Base-by-base conservation (phyloP, 2,888 invertebrate species). In the Pardosa pseudoannulata region DNA sequence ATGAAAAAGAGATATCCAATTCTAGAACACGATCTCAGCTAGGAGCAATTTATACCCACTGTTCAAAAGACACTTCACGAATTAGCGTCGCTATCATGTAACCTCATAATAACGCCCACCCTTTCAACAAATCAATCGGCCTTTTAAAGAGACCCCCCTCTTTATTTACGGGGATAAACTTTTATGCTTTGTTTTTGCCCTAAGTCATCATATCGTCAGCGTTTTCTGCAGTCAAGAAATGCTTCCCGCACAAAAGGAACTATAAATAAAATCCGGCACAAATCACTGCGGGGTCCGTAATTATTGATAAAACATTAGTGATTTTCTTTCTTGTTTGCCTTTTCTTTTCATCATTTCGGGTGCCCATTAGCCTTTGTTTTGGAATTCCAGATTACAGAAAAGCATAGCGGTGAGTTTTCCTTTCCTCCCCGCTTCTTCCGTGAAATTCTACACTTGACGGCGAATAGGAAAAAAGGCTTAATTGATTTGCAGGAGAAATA, bases 251-350 rank as follows among this genome's bases (percentile, higher is more conserved):
- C 19, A 56, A 11, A n/a, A 23, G n/a, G 23, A 23, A 23, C 23
- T 23, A 2, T 1, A 1, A 23, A 56, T 1, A 56, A 23, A 23
- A 23, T n/a, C 1, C 23, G 23, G 3, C 23, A 5, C 5, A 46
- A n/a, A n/a, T n/a, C n/a, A n/a, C n/a, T n/a, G n/a, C 16, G 46
- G 9, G 3, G 1, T 56, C 5, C 0, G 56, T 56, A 56, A 56
- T 56, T 56, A 56, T 56, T 23, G 56, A 11, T 56, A 56, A 56
- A 56, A 23, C 56, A 56, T 56, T 56, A 56, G 56, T 1, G 23
- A 23, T 56, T 23, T 56, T 56, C 23, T 56, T 56, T 56, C 56
- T n/a, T n/a, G n/a, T n/a, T n/a, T n/a, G n/a, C n/a, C n/a, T n/a
- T n/a, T n/a, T n/a, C n/a, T n/a, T n/a, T n/a, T n/a, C n/a, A n/a